Evolutionary conservation across 2,888 invertebrate species (phyloP), one percentile per base, ranked within the genome.

Genomic region (Eristalis tenax): DNA sequence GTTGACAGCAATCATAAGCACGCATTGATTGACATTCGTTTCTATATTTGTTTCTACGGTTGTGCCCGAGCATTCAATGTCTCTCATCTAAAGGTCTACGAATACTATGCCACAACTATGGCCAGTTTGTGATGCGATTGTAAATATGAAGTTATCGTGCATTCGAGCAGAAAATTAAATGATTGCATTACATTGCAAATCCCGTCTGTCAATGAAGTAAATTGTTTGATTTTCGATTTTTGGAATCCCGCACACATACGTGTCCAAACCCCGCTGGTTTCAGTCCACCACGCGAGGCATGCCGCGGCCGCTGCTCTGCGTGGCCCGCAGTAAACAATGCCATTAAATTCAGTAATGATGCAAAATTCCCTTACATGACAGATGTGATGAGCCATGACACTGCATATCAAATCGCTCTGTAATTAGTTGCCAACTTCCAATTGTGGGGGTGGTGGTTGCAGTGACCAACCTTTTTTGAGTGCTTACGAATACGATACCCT

Each of bases 101-200:
- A 56, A 4, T 18, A 18, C 79, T 59, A 32, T 38, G 43, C 65
- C 65, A 56, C 79, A 73, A 66, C 59, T 2, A 26, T 75, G 71
- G 79, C 66, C 71, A 59, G 13, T 11, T 22, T 22, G 6, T 22
- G 76, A 87, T 83, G 70, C 83, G 66, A 57, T 87, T 87, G 87
- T 80, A 83, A 79, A 83, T 87, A 79, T 83, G 68, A 83, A 87
- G 68, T 75, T 76, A 87, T 80, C 23, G 83, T 73, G 79, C 83
- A 56, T 76, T 80, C 87, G 76, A 38, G 68, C 79, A 61, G 87
- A 87, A 87, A 83, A 87, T 87, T 87, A 87, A 83, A 87, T 83
- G 83, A 87, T 80, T 83, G 68, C 66, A 79, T 79, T 80, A 83
- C 74, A 66, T 61, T 18, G 74, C 63, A 79, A 50, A 50, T 50